Conservation (phyloP, 2,888 invertebrate genomes). For the Hypomecis atomaria region DNA sequence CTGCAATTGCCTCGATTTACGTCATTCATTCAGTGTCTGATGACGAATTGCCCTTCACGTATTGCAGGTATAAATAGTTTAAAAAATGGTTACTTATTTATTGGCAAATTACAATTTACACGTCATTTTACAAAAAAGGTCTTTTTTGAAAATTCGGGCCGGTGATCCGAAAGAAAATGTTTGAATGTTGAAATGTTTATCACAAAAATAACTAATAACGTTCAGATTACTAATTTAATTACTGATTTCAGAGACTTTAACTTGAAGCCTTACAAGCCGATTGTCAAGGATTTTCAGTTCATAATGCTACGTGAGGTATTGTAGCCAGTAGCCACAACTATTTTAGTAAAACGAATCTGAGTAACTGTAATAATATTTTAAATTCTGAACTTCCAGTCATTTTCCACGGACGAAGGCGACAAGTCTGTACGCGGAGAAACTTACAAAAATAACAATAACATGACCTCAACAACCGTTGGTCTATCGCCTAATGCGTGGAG, state of each 20-base stretch:
- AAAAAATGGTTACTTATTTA: no score
- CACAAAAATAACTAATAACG: no score
- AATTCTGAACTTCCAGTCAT: slow-evolving; percentile 37
- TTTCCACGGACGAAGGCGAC: slow-evolving; percentile 33
- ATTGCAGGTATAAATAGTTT: slow-evolving; percentile 65
- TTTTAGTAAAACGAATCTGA: background rate
- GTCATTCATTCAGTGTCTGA: slow-evolving; percentile 64
- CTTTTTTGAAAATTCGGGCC: no score
- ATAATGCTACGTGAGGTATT: slow-evolving; percentile 52
- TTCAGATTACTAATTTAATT: no score
- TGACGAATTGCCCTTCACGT: slow-evolving; percentile 65
- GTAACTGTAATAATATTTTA: background rate
- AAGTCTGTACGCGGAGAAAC: slow-evolving; percentile 16
- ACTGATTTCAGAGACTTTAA: slow-evolving; percentile 61
- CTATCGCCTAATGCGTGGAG: slow-evolving; percentile 48
- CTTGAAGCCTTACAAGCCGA: slow-evolving; percentile 60
- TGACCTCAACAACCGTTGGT: slow-evolving; percentile 44
- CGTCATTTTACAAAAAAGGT: no score
- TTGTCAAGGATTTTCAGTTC: slow-evolving; percentile 46
- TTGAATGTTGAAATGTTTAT: no score
- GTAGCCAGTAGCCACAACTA: no score
- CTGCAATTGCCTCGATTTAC: slow-evolving; percentile 67
- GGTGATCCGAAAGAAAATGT: no score
- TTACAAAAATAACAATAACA: slow-evolving; percentile 10
- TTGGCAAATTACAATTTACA: no score